Base-by-base conservation (phyloP, 2,113 vertebrate genomes). In the Tor tambroides region DNA sequence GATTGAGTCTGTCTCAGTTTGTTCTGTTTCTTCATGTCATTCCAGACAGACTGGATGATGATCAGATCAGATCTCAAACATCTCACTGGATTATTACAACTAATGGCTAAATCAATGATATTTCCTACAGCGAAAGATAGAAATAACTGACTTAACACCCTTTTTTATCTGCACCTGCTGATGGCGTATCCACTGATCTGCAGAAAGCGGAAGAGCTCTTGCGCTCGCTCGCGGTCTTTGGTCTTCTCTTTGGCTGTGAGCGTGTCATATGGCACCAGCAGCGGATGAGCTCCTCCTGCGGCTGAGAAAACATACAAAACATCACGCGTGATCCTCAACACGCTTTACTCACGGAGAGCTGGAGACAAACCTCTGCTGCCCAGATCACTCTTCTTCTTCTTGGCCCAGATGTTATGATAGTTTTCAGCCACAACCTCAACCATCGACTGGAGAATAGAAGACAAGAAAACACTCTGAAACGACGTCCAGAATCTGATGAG, bases 321-420 rank as follows among this genome's bases (percentile, higher is more conserved):
- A 9, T 74, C 30, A 56, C 14, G 1, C 12, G 3, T 69, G 30
- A 71, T 4, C 67, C 8, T 35, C 71, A 49, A 8, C 38, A 75
- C 23, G n/a, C n/a, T n/a, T n/a, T n/a, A 2, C 2, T 6, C 23
- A 38, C 38, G 1, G 15, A 71, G 19, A 76, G 63, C 65, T 69
- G 14, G 2, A 15, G 12, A 67, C 26, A 0, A 3, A 83, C 80
- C 80, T 83, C 46, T 97, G 90, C 94, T 96, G 93, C 96, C 97
- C 89, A 99, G 95, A 85, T 99, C 98, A 87, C 93, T 93, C 93
- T 98, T 99, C 92, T 99, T 99, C 95, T 99, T 99, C 95, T 96
- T 99, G 89, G 98, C 98, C 98, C 98, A 99, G 94, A 99, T 98
- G 91, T 99, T 99, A 92, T 99, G 97, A 91, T 99, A 97, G 93